Conservation (phyloP, 2,113 vertebrate genomes). For the Maccullochella peelii region DNA sequence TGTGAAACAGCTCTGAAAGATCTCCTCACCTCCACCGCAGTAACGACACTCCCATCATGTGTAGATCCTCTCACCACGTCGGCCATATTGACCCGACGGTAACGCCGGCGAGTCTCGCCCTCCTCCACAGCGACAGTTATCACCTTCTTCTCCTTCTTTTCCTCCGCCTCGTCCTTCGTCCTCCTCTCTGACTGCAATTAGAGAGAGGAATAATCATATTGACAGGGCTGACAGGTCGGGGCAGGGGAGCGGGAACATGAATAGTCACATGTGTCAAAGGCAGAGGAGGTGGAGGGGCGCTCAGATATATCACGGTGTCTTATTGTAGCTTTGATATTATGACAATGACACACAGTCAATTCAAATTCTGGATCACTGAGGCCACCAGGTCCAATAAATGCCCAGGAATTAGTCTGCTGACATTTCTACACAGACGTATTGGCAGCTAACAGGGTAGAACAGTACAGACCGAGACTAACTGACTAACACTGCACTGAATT, state of each 20-base stretch:
- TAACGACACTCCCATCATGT: constrained; percentile 45
- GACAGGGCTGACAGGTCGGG: constrained; percentile 78
- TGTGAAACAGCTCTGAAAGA: neutral
- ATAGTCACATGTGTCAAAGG: constrained; percentile 63
- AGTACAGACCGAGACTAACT: neutral
- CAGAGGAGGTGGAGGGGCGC: neutral
- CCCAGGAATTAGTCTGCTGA: constrained; percentile 62
- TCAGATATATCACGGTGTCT: constrained; percentile 67
- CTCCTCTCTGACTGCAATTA: constrained; percentile 76
- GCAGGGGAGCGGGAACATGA: constrained; percentile 64
- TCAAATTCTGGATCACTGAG: constrained; percentile 49
- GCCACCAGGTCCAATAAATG: constrained; percentile 33
- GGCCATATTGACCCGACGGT: constrained; percentile 65
- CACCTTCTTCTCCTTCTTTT: constrained; percentile 31
- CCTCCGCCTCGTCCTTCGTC: constrained; percentile 35
- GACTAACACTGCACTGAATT: neutral
- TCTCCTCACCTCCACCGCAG: neutral
- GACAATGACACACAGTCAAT: constrained; percentile 73
- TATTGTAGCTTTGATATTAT: constrained; percentile 78
- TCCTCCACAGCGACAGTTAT: constrained; percentile 63
- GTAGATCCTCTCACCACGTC: constrained; percentile 32
- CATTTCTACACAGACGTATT: constrained; percentile 56
- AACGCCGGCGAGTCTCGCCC: constrained; percentile 29
- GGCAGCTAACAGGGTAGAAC: constrained; percentile 32
- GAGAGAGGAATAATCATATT: constrained; percentile 74